phyloP scores from a whole-genome alignment of 1,140 invertebrate genomes.

The Frieseomelitta varia region DNA sequence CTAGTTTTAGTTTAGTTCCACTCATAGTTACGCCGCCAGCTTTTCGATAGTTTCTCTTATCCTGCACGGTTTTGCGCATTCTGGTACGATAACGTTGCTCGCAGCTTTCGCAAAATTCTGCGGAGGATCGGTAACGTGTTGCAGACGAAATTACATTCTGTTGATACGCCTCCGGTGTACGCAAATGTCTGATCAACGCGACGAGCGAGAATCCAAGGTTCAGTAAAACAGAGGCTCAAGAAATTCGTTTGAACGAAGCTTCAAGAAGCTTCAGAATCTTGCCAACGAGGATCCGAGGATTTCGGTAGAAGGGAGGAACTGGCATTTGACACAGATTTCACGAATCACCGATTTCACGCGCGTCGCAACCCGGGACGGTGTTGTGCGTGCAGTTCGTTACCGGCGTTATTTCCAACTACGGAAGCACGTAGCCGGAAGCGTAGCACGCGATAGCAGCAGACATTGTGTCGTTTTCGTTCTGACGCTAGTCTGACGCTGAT shows the following conservation, averaged over 20 bases:
- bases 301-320: neutral
- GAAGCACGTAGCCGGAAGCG: slow-evolving; percentile 31
- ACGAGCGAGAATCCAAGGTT: neutral
- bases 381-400: slow-evolving; percentile 19
- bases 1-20: slow-evolving; percentile 9
- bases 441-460: slow-evolving; percentile 30
- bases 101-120: neutral
- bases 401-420: neutral
- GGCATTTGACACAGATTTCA: neutral
- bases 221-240: no score
- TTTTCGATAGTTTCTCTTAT: neutral
- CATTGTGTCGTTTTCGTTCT: slow-evolving; percentile 43
- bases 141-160: neutral
- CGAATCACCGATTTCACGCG: slow-evolving; percentile 1
- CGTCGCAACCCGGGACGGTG: neutral
- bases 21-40: neutral
- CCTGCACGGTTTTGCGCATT: neutral
- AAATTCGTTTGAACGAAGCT: no score
- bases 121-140: neutral
- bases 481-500: slow-evolving; percentile 15
- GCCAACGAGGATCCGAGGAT: neutral
- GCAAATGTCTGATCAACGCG: neutral
- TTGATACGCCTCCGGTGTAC: neutral
- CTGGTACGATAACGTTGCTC: neutral
- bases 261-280: neutral